A percentile compares a stretch with the other conserved stretches of the same genome.
phyloP scores from a whole-genome alignment of 2,113 vertebrate genomes.

The Ginglymostoma cirratum region DNA sequence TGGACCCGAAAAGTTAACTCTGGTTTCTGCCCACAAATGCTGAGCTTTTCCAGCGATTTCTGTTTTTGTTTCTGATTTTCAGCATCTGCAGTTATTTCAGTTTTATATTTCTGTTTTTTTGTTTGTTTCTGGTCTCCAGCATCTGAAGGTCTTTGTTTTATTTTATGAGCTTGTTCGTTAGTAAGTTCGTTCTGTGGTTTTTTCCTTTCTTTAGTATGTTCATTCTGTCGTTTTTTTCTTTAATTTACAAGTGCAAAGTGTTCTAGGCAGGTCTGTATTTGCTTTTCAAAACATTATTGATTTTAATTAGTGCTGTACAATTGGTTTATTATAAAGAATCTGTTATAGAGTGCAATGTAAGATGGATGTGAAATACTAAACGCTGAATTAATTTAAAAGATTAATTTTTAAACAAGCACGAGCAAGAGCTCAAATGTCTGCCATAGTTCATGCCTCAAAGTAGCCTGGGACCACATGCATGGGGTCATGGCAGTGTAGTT shows the following conservation, averaged over 20 bases:
- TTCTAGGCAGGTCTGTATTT: neutral
- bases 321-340: neutral
- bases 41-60: too few relatives aligned
- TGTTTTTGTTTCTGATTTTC: too few relatives aligned
- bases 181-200: neutral
- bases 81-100: too few relatives aligned
- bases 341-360: neutral
- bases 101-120: too few relatives aligned
- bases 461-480: neutral
- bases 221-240: neutral
- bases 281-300: neutral
- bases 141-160: too few relatives aligned
- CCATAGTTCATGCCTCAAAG: neutral
- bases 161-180: neutral
- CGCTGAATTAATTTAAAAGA: constrained; percentile 2
- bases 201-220: neutral
- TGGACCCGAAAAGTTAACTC: too few relatives aligned
- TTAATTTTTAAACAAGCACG: constrained; percentile 4
- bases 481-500: neutral
- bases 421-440: neutral
- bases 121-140: too few relatives aligned
- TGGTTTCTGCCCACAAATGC: too few relatives aligned
- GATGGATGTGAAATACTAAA: neutral
- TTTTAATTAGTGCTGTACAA: constrained; percentile 14
- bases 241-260: neutral